Evolutionary conservation across 2,797 vertebrate species (phyloP), one percentile per base, ranked within the genome.

Genomic region (Mus spretus): DNA sequence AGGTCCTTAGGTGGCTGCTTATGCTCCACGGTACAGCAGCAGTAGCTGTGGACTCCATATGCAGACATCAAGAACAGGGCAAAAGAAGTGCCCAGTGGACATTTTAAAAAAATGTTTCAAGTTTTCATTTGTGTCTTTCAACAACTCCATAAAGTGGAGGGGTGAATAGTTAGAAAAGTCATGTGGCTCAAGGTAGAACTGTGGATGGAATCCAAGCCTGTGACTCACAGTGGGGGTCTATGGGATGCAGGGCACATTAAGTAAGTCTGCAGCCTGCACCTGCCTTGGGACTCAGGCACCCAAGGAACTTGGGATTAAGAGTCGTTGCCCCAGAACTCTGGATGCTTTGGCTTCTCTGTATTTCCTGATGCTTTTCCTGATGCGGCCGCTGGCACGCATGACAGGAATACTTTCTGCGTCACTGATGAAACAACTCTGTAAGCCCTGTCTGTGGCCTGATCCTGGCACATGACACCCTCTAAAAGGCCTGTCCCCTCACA

Each of bases 91-190:
- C 34, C 87, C 72, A 61, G 50, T 31, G 37, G 67, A 24, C 17
- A 59, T 20, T 75, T 50, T 50, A 50, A 50, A 24, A 44, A 57
- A 74, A 40, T 26, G 20, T 53, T n/a, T 44, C 31, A 83, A 83
- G 40, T 28, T 63, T 61, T 63, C 37, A 83, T n/a, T 67, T 70
- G 61, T 85, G 59, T 90, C 93, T 92, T 95, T 93, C 26, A 92
- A 13, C 72, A 93, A 55, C 67, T 72, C 37, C 53, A 44, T 70
- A 67, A 75, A 61, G 55, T 13, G 74, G 82, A 70, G 13, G 86
- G n/a, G 53, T 17, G 4, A 87, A 72, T 44, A n/a, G 6, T 91
- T 86, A 74, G 4, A 85, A 15, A 92, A 55, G 67, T 75, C 50
- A 24, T 1, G 15, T 31, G 24, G 50, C 63, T 95, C 55, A 57